Percentiles rank a stretch among this genome's conserved stretches.
Evolutionary conservation across 2,888 invertebrate species (phyloP).

Genomic region (Agrilus mali): DNA sequence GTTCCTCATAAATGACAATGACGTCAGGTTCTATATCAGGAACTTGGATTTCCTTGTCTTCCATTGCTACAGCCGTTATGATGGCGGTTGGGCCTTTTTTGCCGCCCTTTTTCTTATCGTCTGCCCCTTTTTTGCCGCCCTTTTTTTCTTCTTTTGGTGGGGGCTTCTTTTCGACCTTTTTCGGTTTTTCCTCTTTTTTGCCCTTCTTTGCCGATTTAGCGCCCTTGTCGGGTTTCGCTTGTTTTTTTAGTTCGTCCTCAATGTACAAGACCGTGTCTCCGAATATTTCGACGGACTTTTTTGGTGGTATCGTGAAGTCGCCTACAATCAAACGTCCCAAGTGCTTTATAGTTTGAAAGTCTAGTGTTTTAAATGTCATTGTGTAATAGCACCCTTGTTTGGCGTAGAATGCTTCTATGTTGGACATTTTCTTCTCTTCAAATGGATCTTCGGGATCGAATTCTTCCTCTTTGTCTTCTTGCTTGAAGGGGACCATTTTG

Average conservation of each 20-base stretch:
- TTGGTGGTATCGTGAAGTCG: conserved; percentile 27
- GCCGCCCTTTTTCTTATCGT: conserved; percentile 7
- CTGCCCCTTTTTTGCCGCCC: conserved; percentile 12
- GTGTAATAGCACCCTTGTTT: conserved; percentile 44
- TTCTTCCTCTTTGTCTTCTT: conserved; percentile 28
- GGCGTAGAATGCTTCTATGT: conserved; percentile 38
- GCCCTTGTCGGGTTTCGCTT: conserved; percentile 6
- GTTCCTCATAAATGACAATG: conserved; percentile 7
- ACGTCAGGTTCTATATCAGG: conserved; percentile 20
- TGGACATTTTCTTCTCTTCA: no score
- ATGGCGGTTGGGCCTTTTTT: conserved; percentile 5
- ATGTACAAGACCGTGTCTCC: conserved; percentile 24
- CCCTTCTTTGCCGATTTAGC: conserved; percentile 11
- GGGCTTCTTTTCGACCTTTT: conserved; percentile 7
- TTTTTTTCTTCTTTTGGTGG: conserved; percentile 12
- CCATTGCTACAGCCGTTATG: conserved; percentile 16
- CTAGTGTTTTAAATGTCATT: conserved; percentile 44
- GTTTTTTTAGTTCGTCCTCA: conserved; percentile 12
- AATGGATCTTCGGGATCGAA: conserved; percentile 37
- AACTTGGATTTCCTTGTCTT: conserved; percentile 26
- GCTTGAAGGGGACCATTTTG: conserved; percentile 21
- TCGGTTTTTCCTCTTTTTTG: conserved; percentile 9
- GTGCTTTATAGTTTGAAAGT: conserved; percentile 39
- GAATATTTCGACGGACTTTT: conserved; percentile 32
- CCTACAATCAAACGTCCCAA: conserved; percentile 32